Base-by-base conservation (phyloP, 2,888 invertebrate genomes). In the Pheosia gnoma region DNA sequence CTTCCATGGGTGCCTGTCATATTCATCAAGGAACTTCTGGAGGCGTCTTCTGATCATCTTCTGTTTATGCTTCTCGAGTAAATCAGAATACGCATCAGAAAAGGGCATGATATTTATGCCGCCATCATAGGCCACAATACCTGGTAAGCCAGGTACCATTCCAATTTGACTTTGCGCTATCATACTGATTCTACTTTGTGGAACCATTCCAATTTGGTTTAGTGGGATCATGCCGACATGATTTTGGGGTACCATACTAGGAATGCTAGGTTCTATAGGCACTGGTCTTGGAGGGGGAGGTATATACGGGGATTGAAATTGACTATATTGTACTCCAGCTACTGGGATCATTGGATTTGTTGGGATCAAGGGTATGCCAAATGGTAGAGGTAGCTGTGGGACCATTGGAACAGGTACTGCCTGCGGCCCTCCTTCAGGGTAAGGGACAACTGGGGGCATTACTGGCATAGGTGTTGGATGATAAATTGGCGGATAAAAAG, bases 41-140 rank as follows among this genome's bases (percentile, higher is more conserved):
- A 90, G 67, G 11, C 80, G 81, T 64, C 72, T 85, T 51, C 84
- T 81, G 36, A 90, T 75, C 72, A 83, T 79, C 67, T 83, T 88
- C 36, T 86, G 84, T 59, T 88, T 90, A 59, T 87, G 86, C 57
- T 80, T 85, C 58, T 90, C 88, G 6, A 91, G 62, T 57, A 91
- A 62, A 62, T 92, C 88, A 0, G 91, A 75, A 63, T 91, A 92
- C 0, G 70, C 88, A 57, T 92, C 92, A 0, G 92, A 87, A 68
- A 92, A 92, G 2, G 93, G 92, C 58, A 93, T 67, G 11, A 93
- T 83, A 56, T 92, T 93, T 8, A 93, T 86, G 0, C 90, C 92
- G 3, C 90, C 90, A 61, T 88, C 88, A 0, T 67, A 67, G 3
- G 86, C 78, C 0, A 90, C 87, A 3, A 91, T 49, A 0, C 90